Base-by-base conservation (phyloP, 1,140 invertebrate species). In the Drosophila nikananu region DNA sequence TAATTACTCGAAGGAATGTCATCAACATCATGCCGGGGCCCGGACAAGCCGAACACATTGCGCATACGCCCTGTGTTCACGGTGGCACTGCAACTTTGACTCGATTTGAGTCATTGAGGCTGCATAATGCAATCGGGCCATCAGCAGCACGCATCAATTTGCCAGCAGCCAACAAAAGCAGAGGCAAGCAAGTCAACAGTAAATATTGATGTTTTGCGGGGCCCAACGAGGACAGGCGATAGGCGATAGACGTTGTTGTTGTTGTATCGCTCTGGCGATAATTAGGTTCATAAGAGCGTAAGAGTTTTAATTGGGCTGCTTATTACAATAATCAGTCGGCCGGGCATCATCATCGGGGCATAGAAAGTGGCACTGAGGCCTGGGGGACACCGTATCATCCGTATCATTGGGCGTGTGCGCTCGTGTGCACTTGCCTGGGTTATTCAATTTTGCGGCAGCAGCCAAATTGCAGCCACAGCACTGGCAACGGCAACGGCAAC, bases 261-360 rank as follows among this genome's bases (percentile, higher is more conserved):
- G 54, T 25, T n/a, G 35, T 51, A 32, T 8, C 35, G 35, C 52
- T 51, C 30, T 30, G 51, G 21, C 48, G 62, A 80, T 83, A 84
- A 87, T 87, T 90, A 84, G 57, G 81, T 81, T 65, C 71, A 84
- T 68, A 67, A 61, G 41, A 81, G 81, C 86, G 81, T 90, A 90
- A 90, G 78, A 79, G 65, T 81, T 89, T 90, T 90, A 89, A 89
- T 89, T 89, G 81, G 81, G 48, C 77, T 79, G 74, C 81, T 74
- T 74, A 87, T 87, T 81, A 66, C 65, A 48, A 62, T 84, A 84
- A 89, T 81, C 84, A 90, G 74, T 55, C 68, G 61, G 41, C 68
- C 63, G 75, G 51, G 75, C 49, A 52, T 52, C 27, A 51, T 27
- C 23, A 44, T 37, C 19, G 30, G 61, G 52, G 41, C n/a, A 75